Conservation (phyloP, 2,113 vertebrate species). For the Tragelaphus strepsiceros region DNA sequence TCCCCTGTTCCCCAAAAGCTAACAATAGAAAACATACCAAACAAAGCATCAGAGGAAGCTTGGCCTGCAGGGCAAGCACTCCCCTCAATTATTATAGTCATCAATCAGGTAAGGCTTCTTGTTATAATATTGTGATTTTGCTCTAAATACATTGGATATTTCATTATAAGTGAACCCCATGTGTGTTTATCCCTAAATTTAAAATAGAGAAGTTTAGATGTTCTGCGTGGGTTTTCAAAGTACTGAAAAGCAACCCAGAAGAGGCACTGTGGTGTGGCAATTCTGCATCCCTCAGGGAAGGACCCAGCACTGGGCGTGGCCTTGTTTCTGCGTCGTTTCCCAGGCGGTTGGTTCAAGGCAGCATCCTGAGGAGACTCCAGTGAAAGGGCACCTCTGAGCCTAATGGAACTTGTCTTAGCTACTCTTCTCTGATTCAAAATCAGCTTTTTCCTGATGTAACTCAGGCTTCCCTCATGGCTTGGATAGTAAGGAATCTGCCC, state of each 20-base stretch:
- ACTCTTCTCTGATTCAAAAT: neutral
- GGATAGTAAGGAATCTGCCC: neutral
- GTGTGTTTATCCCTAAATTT: fast-evolving
- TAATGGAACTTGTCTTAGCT: fast-evolving
- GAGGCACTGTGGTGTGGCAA: no score
- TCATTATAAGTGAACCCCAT: neutral
- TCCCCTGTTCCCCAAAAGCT: neutral
- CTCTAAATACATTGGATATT: neutral
- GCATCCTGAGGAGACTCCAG: fast-evolving
- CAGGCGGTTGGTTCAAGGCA: fast-evolving
- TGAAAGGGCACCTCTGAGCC: fast-evolving
- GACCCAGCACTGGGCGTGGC: fast-evolving
- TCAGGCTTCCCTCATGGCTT: neutral
- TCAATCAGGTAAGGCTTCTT: neutral
- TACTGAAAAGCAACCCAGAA: neutral
- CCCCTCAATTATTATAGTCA: neutral
- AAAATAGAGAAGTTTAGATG: neutral
- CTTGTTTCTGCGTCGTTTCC: neutral
- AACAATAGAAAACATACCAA: neutral
- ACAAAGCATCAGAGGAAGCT: neutral
- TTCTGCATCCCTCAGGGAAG: fast-evolving
- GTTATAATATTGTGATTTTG: neutral
- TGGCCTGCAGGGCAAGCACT: no score
- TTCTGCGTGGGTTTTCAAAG: neutral
- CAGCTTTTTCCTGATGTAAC: neutral